Evolutionary conservation across 2,113 vertebrate genomes (phyloP).

Genomic region (Campylorhamphus procurvoides): DNA sequence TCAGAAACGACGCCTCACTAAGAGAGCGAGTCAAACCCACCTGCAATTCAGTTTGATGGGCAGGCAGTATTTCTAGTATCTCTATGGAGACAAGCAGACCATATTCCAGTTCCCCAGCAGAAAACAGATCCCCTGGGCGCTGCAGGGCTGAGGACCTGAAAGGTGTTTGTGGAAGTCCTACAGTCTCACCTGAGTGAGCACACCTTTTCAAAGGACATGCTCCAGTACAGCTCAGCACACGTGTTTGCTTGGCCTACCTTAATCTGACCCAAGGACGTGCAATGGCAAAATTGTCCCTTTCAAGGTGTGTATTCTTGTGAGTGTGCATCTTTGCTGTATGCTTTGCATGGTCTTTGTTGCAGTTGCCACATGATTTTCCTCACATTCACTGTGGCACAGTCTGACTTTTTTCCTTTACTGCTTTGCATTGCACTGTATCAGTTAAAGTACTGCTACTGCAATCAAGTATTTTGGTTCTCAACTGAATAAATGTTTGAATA

Average conservation of each 20-base stretch:
- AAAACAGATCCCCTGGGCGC: rapidly evolving
- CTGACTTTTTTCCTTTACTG: background rate
- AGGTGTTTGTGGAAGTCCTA: background rate
- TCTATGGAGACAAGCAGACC: background rate
- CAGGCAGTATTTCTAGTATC: background rate
- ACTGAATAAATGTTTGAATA: background rate
- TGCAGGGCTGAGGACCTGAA: background rate
- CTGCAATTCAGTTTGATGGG: background rate
- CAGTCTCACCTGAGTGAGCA: background rate
- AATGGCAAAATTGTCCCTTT: background rate
- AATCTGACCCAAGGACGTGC: background rate
- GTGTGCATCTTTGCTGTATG: background rate
- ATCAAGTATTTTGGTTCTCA: background rate
- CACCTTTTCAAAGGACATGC: background rate
- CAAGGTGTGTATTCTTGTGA: background rate
- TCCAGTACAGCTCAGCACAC: background rate
- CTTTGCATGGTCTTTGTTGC: background rate
- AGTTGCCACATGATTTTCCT: background rate
- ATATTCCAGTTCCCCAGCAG: background rate
- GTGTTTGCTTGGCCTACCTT: background rate
- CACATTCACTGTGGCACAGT: background rate
- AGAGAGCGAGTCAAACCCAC: background rate
- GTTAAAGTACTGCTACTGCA: background rate
- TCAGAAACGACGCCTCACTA: background rate
- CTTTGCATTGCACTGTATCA: background rate